Percentiles rank a stretch among this genome's conserved stretches.
Conservation (phyloP, 2,888 invertebrate genomes). For the Cheilosia soror region DNA sequence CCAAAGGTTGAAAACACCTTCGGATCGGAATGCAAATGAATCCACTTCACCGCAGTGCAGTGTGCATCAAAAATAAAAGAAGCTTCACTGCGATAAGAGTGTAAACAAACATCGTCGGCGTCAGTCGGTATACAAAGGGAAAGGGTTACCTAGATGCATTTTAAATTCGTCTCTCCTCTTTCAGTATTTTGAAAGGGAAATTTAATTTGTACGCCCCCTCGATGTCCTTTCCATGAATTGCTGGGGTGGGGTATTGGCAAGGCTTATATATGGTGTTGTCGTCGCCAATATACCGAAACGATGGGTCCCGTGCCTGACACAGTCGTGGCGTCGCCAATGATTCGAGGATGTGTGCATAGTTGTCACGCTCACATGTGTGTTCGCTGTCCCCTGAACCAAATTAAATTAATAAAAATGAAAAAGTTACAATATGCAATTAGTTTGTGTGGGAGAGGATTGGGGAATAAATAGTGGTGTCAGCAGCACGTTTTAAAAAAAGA, state of each 20-base stretch:
- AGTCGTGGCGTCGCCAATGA: conserved; percentile 52
- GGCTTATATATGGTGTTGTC: conserved; percentile 22
- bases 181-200: conserved; percentile 67
- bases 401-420: conserved; percentile 53
- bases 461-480: no score
- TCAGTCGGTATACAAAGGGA: not conserved
- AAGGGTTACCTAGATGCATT: conserved; percentile 55
- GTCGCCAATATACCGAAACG: conserved; percentile 39
- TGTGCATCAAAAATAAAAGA: conserved; percentile 42
- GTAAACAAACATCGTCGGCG: conserved; percentile 61
- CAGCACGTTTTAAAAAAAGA: not conserved
- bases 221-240: conserved; percentile 24
- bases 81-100: conserved; percentile 44
- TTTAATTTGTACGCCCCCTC: conserved; percentile 63
- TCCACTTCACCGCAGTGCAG: conserved; percentile 35
- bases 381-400: conserved; percentile 11
- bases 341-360: conserved; percentile 24
- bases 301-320: conserved; percentile 29
- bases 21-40: conserved; percentile 49
- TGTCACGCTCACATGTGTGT: conserved; percentile 61
- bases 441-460: not conserved
- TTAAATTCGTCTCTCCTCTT: conserved; percentile 39
- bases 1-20: not conserved
- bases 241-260: conserved; percentile 30
- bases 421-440: conserved; percentile 70